phyloP scores from a whole-genome alignment of 2,113 vertebrate genomes.

The Columbina picui region DNA sequence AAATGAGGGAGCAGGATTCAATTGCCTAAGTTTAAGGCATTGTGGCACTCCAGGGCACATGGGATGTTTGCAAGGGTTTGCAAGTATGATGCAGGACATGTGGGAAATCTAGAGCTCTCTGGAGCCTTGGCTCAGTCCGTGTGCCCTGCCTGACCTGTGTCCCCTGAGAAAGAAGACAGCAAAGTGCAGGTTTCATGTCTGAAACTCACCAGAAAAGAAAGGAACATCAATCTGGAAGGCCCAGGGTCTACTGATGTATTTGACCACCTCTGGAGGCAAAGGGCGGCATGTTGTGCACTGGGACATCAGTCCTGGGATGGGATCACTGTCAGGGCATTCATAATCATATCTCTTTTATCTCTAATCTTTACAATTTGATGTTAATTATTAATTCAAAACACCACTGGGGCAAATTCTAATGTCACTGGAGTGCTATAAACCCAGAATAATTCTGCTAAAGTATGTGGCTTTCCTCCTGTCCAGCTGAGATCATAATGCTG shows the following conservation, averaged over 20 bases:
- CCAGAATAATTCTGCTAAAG: neutral
- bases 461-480: neutral
- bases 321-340: neutral
- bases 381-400: slow-evolving; percentile 33
- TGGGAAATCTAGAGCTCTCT: neutral
- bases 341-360: neutral
- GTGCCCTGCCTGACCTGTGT: neutral
- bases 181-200: neutral
- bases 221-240: neutral
- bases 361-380: neutral
- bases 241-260: neutral
- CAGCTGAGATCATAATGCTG: neutral
- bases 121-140: neutral
- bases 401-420: neutral
- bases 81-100: neutral
- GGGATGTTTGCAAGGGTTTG: neutral
- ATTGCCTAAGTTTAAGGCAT: neutral
- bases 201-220: neutral
- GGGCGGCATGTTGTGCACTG: neutral
- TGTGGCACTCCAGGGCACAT: neutral
- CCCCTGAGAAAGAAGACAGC: neutral
- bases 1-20: neutral
- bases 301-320: neutral
- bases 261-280: neutral
- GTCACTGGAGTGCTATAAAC: neutral